phyloP scores from a whole-genome alignment of 1,140 invertebrate species.

The Nasonia vitripennis region DNA sequence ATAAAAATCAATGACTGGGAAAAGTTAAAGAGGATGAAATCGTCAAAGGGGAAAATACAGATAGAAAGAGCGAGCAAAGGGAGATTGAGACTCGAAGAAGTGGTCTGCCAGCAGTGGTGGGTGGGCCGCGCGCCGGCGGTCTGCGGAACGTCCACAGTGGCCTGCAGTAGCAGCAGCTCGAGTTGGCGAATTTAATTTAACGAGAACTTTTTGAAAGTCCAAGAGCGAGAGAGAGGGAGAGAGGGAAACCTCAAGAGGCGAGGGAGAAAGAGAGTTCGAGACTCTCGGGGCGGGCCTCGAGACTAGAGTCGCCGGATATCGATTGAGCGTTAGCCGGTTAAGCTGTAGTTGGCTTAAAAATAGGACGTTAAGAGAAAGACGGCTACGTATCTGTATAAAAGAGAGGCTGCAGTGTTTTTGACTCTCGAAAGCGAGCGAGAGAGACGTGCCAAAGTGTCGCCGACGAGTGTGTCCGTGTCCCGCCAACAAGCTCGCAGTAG shows the following conservation, averaged over 20 bases:
- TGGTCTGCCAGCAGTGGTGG: slow-evolving; percentile 9
- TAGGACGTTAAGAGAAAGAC: slow-evolving; percentile 56
- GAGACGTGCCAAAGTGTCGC: not conserved
- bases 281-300: slow-evolving; percentile 1
- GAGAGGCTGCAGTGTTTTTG: not conserved
- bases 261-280: slow-evolving; percentile 47
- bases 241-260: slow-evolving; percentile 4
- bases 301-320: slow-evolving; percentile 57
- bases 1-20: slow-evolving; percentile 45
- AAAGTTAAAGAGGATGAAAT: slow-evolving; percentile 47
- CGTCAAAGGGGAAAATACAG: slow-evolving; percentile 20
- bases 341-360: slow-evolving; percentile 65
- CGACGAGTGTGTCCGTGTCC: not conserved
- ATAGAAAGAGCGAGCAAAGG: not conserved
- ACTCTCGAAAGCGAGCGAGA: not conserved
- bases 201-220: slow-evolving; percentile 49
- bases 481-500: slow-evolving; percentile 33
- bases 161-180: not conserved
- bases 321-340: slow-evolving; percentile 64
- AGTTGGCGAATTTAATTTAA: slow-evolving; percentile 49
- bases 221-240: slow-evolving; percentile 2
- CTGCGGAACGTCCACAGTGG: slow-evolving; percentile 19
- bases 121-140: not conserved
- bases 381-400: slow-evolving; percentile 6
- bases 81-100: slow-evolving; percentile 43